Percentiles rank a stretch among this genome's conserved stretches.
Conservation (phyloP, 2,888 invertebrate genomes). For the Cerceris rybyensis region DNA sequence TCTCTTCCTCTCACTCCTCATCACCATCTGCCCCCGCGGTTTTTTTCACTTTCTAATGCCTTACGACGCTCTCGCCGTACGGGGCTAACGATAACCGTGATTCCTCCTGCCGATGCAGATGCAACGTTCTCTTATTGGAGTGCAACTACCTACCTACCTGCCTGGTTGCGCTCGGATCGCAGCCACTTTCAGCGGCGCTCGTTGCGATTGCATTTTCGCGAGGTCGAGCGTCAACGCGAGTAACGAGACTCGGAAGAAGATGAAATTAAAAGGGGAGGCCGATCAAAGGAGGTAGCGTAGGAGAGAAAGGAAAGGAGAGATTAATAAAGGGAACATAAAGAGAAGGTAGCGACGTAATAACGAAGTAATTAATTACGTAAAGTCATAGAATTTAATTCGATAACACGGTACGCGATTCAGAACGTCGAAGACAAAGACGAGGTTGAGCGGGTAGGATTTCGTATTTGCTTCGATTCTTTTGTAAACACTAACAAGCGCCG, state of each 20-base stretch:
- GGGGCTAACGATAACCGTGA: conserved; percentile 64
- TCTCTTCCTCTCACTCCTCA: too few species aligned
- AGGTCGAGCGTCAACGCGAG: neutral
- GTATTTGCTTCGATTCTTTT: conserved; percentile 27
- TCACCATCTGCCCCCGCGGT: conserved; percentile 10
- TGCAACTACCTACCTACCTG: conserved; percentile 17
- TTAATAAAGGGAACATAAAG: neutral
- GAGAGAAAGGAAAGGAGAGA: neutral
- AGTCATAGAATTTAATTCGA: conserved; percentile 11
- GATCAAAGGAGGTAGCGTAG: neutral
- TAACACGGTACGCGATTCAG: conserved; percentile 17
- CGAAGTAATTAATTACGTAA: conserved; percentile 49
- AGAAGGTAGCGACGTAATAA: conserved; percentile 1
- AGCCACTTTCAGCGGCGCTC: conserved; percentile 21
- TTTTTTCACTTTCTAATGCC: conserved; percentile 68
- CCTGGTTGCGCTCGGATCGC: conserved; percentile 18
- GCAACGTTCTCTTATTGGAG: conserved; percentile 30
- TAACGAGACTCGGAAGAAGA: conserved; percentile 1
- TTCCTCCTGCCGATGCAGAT: conserved; percentile 27
- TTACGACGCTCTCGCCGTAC: conserved; percentile 46
- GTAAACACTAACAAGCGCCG: conserved; percentile 70
- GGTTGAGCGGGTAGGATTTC: conserved; percentile 9
- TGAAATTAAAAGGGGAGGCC: neutral
- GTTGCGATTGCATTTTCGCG: conserved; percentile 2
- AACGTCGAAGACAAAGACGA: conserved; percentile 16